Conservation (phyloP, 2,888 invertebrate species). For the Imbricaverruca yamaguchii region DNA sequence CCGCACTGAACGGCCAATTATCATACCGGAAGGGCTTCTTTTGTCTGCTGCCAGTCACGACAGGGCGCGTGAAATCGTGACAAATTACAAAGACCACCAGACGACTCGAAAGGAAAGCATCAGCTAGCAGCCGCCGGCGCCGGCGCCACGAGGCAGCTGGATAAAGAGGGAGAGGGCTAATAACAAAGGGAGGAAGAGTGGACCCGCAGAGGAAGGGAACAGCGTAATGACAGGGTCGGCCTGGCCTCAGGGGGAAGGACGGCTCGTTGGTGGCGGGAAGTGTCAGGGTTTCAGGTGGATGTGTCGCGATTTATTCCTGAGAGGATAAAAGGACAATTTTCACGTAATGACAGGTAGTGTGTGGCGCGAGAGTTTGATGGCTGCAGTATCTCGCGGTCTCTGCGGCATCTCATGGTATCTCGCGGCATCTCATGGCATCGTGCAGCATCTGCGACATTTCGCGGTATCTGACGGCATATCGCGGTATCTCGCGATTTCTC, state of each 20-base stretch:
- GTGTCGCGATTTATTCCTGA: no score
- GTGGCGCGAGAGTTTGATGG: no score
- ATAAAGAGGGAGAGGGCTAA: neutral
- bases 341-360: no score
- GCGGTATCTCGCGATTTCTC: no score
- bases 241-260: neutral
- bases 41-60: neutral
- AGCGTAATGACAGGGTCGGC: neutral
- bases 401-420: no score
- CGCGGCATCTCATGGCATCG: no score
- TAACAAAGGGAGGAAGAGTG: neutral
- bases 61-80: neutral
- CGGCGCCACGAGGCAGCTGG: neutral
- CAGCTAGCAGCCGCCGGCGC: neutral
- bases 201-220: neutral
- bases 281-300: neutral
- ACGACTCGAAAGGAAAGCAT: neutral
- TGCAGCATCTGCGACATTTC: no score
- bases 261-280: neutral
- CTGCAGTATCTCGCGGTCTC: no score
- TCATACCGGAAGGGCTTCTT: constrained; percentile 13
- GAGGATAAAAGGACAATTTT: no score
- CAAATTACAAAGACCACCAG: neutral
- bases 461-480: no score
- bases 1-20: constrained; percentile 11